Percentiles rank a stretch among this genome's conserved stretches.
Conservation (phyloP, 2,113 vertebrate genomes). For the Leucosticte australis region DNA sequence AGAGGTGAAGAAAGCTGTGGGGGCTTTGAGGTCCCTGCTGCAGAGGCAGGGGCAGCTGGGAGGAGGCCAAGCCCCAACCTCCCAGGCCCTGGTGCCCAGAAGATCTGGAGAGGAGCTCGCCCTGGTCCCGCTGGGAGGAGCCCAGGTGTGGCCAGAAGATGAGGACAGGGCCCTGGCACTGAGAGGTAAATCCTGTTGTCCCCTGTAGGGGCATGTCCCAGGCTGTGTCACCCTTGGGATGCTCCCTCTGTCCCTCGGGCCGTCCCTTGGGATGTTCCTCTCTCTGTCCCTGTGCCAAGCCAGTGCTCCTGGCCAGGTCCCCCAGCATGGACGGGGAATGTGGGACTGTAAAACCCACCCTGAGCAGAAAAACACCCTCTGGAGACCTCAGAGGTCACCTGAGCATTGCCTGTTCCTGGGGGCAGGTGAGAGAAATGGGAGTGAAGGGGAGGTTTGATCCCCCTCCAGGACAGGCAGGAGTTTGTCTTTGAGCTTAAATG, state of each 20-base stretch:
- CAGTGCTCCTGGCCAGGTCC: not conserved
- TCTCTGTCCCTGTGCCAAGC: not conserved
- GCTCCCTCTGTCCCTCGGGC: too few species aligned
- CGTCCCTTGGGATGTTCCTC: not conserved
- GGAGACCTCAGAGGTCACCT: not conserved
- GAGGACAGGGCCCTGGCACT: conserved; percentile 56
- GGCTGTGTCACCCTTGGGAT: not conserved
- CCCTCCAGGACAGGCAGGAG: not conserved
- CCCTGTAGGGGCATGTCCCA: rapidly evolving
- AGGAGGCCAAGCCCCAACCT: not conserved
- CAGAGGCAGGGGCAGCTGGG: not conserved
- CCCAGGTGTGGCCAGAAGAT: not conserved
- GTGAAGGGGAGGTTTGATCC: not conserved
- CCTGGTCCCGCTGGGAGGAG: not conserved
- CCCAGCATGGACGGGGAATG: rapidly evolving
- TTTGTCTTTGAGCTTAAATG: not conserved
- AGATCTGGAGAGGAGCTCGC: not conserved
- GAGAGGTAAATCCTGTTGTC: conserved; percentile 74
- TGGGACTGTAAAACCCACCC: not conserved
- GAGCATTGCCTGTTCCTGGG: not conserved
- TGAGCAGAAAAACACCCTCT: not conserved
- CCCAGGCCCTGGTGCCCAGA: not conserved
- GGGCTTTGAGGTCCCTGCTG: conserved; percentile 36
- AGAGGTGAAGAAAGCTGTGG: conserved; percentile 5
- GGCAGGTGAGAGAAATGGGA: not conserved